These are phyloP conservation scores for Bicyclus anynana DNA, from an alignment of 1,140 invertebrate genomes.

Conservation along the genomic window DNA sequence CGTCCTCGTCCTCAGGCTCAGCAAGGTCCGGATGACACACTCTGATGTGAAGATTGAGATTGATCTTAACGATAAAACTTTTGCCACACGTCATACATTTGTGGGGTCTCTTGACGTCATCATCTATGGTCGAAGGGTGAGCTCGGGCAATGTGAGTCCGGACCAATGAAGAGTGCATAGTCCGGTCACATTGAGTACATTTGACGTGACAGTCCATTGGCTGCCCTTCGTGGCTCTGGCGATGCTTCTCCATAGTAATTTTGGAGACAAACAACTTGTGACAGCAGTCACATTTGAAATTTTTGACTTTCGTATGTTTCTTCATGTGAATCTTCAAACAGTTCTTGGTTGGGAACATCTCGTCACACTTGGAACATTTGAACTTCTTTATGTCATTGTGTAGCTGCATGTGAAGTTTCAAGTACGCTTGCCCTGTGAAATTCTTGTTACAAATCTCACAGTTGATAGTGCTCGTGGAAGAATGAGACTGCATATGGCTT, in stretches of 20 bases:
- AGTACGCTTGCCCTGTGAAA: constrained; percentile 80
- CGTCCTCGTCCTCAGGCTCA: constrained; percentile 65
- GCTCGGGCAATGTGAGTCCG: constrained; percentile 59
- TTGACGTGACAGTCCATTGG: constrained; percentile 65
- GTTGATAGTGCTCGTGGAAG: constrained; percentile 59
- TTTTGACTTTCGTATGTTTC: constrained; percentile 72
- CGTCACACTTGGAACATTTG: constrained; percentile 81
- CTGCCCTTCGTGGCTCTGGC: constrained; percentile 64
- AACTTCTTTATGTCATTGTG: constrained; percentile 83
- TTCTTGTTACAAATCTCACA: constrained; percentile 81
- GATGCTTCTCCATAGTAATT: constrained; percentile 71
- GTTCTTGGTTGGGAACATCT: constrained; percentile 82
- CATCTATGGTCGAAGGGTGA: constrained; percentile 51
- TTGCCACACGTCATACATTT: constrained; percentile 68
- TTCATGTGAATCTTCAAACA: constrained; percentile 79
- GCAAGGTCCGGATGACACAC: constrained; percentile 67
- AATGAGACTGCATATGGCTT: constrained; percentile 70
- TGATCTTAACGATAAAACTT: constrained; percentile 70
- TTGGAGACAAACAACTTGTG: constrained; percentile 75
- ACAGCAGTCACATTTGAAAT: constrained; percentile 73
- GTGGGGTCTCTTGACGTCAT: constrained; percentile 65
- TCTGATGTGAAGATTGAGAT: constrained; percentile 65
- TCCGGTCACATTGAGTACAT: constrained; percentile 64
- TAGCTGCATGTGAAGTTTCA: constrained; percentile 79
- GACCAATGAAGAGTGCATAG: constrained; percentile 61